Evolutionary conservation across 2,797 vertebrate genomes (phyloP).

Genomic region (Coregonus sp.): DNA sequence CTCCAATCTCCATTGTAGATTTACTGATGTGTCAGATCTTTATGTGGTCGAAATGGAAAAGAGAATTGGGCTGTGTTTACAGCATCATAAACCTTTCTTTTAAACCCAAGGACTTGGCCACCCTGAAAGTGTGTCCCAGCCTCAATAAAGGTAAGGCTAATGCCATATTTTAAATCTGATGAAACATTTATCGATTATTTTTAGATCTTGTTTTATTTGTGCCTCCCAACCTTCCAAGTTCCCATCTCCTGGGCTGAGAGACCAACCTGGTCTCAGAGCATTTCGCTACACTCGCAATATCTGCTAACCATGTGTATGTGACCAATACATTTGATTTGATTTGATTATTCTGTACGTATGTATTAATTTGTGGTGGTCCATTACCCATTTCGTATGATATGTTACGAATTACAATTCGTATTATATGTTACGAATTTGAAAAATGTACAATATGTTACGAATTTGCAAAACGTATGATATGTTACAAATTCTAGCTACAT

Average conservation of each 20-base stretch:
- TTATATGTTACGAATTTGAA: no score
- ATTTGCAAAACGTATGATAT: no score
- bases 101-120: conserved; percentile 80
- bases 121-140: conserved; percentile 67
- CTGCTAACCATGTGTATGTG: no score
- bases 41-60: conserved; percentile 81
- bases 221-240: conserved; percentile 46
- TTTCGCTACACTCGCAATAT: no score
- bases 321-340: no score
- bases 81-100: conserved; percentile 80
- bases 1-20: conserved; percentile 65
- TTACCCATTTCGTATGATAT: no score
- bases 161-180: conserved; percentile 75
- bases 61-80: conserved; percentile 81
- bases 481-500: no score
- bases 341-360: no score
- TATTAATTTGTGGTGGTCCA: no score
- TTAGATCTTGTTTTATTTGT: conserved; percentile 75
- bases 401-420: no score
- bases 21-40: conserved; percentile 78
- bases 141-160: conserved; percentile 69
- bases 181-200: conserved; percentile 78
- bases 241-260: background rate
- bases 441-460: no score
- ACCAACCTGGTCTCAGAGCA: background rate